phyloP scores from a whole-genome alignment of 2,888 invertebrate species.

The Eupithecia insigniata region DNA sequence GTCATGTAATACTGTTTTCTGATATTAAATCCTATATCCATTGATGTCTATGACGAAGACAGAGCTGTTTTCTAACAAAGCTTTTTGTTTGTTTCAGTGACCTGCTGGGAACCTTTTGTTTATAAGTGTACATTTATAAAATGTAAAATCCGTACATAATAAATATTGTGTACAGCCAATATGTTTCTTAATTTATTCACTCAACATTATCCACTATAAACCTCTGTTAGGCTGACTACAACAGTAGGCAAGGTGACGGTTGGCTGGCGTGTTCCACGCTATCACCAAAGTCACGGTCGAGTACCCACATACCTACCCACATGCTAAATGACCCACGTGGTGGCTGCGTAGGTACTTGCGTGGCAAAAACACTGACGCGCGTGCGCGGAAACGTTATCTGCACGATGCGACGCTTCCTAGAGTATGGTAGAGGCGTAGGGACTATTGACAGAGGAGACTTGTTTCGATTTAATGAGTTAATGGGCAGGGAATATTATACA shows the following conservation, averaged over 20 bases:
- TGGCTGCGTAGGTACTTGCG: neutral
- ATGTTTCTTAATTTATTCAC: conserved; percentile 45
- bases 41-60: neutral
- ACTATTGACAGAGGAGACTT: neutral
- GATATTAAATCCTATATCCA: conserved; percentile 49
- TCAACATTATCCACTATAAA: neutral
- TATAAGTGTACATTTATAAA: conserved; percentile 74
- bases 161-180: conserved; percentile 69
- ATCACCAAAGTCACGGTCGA: conserved; percentile 3
- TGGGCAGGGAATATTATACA: no score
- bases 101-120: conserved; percentile 72
- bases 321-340: neutral
- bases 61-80: neutral
- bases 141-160: conserved; percentile 77
- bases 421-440: no score
- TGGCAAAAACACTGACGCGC: neutral
- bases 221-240: neutral
- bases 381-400: neutral
- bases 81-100: conserved; percentile 71
- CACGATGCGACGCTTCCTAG: neutral
- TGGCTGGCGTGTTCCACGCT: neutral
- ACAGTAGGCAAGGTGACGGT: neutral
- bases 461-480: neutral
- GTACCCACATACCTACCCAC: neutral
- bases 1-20: conserved; percentile 59